phyloP scores from a whole-genome alignment of 92 coral and sea anemone genomes.

The Porites divaricata region DNA sequence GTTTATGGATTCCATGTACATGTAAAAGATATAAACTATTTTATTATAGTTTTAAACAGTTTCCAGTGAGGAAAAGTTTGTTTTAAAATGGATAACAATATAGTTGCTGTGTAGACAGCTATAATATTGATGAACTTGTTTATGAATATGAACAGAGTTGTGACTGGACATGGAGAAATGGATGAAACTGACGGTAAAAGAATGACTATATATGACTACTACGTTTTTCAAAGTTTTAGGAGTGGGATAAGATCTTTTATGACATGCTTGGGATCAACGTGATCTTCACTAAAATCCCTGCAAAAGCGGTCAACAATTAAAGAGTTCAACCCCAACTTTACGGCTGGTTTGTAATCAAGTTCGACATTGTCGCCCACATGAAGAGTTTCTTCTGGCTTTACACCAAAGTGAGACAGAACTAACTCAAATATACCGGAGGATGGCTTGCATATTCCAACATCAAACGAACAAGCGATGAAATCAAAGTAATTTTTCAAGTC shows the following conservation, averaged over 20 bases:
- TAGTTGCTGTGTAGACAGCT: too few relatives aligned
- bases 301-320: slow-evolving; percentile 65
- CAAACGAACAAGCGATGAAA: slow-evolving; percentile 74
- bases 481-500: slow-evolving; percentile 62
- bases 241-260: slow-evolving; percentile 44
- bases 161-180: background rate
- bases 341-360: slow-evolving; percentile 82
- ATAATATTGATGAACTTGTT: too few relatives aligned
- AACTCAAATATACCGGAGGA: slow-evolving; percentile 69
- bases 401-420: slow-evolving; percentile 63
- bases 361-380: slow-evolving; percentile 82
- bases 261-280: slow-evolving; percentile 42
- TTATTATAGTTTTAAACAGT: too few relatives aligned
- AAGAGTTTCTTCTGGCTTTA: slow-evolving; percentile 56
- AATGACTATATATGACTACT: background rate
- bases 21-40: too few relatives aligned
- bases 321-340: slow-evolving; percentile 75
- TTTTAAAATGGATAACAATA: too few relatives aligned
- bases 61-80: too few relatives aligned
- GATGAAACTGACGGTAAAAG: background rate
- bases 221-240: slow-evolving; percentile 5
- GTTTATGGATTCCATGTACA: too few relatives aligned
- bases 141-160: too few relatives aligned
- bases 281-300: background rate
- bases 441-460: slow-evolving; percentile 76